Percentiles rank a stretch among this genome's conserved stretches.
These are phyloP conservation scores for Hermetia illucens DNA, from an alignment of 1,140 invertebrate genomes.

Conservation along the genomic window DNA sequence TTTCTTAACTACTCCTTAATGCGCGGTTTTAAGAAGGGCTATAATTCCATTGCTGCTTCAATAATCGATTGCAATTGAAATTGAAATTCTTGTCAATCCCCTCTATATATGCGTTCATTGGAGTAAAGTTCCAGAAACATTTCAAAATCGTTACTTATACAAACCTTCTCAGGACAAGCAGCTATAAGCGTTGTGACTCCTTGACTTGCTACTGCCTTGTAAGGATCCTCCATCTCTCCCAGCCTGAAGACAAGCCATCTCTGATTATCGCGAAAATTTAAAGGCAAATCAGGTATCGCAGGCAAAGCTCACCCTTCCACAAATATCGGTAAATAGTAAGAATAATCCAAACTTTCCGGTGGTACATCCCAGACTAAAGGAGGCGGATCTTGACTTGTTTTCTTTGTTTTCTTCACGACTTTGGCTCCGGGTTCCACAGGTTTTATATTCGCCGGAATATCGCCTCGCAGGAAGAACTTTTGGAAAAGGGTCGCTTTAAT, in stretches of 20 bases:
- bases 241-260: neutral
- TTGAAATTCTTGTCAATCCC: too few species aligned
- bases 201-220: neutral
- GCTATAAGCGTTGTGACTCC: too few species aligned
- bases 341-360: conserved; percentile 60
- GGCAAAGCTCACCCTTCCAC: conserved; percentile 53
- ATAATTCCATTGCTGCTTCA: neutral
- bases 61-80: neutral
- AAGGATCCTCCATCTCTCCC: neutral
- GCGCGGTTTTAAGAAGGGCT: too few species aligned
- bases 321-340: conserved; percentile 80
- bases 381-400: neutral
- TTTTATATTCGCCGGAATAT: too few species aligned
- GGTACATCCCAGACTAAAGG: neutral
- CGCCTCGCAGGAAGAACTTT: conserved; percentile 3
- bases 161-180: neutral
- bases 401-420: neutral
- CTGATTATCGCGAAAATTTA: neutral
- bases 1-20: too few species aligned
- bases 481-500: neutral
- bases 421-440: too few species aligned
- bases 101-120: too few species aligned
- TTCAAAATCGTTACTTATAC: neutral
- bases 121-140: neutral
- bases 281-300: neutral